Evolutionary conservation across 2,888 invertebrate genomes (phyloP).

Genomic region (Neoitamus cyanurus): DNA sequence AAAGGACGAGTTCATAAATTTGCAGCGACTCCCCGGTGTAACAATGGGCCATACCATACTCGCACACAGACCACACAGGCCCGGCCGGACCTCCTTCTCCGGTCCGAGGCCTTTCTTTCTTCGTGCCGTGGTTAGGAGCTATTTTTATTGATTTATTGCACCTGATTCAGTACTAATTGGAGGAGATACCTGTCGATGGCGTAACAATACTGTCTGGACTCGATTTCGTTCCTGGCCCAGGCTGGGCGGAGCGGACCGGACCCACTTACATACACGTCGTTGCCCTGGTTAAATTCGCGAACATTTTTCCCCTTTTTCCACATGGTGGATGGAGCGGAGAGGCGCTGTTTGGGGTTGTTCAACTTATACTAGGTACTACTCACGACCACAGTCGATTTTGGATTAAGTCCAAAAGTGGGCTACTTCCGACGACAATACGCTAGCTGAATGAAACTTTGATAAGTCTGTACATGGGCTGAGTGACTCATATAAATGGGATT

Average conservation of each 20-base stretch:
- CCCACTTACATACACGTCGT: background rate
- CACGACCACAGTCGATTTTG: background rate
- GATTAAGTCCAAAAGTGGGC: slow-evolving; percentile 29
- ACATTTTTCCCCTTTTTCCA: background rate
- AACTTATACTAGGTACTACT: background rate
- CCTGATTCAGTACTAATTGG: slow-evolving; percentile 36
- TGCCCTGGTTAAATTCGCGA: slow-evolving; percentile 12
- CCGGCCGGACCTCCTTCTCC: background rate
- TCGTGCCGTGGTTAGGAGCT: slow-evolving; percentile 28
- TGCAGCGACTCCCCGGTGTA: slow-evolving; percentile 51
- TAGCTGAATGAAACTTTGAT: slow-evolving; percentile 37
- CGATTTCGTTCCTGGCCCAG: background rate
- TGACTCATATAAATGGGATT: slow-evolving; percentile 33
- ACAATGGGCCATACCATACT: background rate
- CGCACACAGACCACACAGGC: background rate
- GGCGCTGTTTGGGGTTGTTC: slow-evolving; percentile 16
- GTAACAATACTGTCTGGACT: slow-evolving; percentile 26
- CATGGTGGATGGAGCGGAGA: background rate
- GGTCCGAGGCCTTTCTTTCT: background rate
- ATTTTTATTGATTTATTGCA: slow-evolving; percentile 41
- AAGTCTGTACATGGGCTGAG: background rate
- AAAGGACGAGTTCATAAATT: slow-evolving; percentile 53
- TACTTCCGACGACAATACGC: slow-evolving; percentile 31
- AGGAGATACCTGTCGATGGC: slow-evolving; percentile 18
- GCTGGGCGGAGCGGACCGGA: background rate